Base-by-base conservation (phyloP, 2,113 vertebrate genomes). In the Athene noctua region DNA sequence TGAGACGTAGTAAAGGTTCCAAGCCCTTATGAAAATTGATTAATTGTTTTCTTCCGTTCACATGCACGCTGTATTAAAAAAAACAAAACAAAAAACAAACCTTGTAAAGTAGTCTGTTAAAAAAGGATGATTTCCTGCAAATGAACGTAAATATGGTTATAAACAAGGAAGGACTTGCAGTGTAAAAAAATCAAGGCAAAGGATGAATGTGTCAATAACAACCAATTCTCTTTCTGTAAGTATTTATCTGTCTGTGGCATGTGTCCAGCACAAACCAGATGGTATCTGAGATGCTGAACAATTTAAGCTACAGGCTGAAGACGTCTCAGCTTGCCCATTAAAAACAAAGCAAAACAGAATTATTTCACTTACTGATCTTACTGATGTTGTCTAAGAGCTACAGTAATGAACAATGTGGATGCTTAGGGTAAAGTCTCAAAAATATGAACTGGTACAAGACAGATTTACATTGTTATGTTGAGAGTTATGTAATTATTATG, bases 231-330 rank as follows among this genome's bases (percentile, higher is more conserved):
- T 46, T 79, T 85, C 70, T 93, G 49, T 7, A 82, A 49, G 61
- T 62, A n/a, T 88, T 93, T 67, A 12, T 90, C 36, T 90, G 46
- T 29, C 32, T 44, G 2, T 67, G 95, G 72, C 75, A 14, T 0
- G 11, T 59, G 61, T 79, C 91, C 94, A 95, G 94, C 86, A 72
- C 65, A 36, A 87, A 91, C 8, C 95, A 97, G 95, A 92, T 95
- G 91, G 89, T 44, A 15, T 59, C 65, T 81, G 89, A 90, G 95
- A 88, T 72, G 73, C 92, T 62, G 49, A 87, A 57, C 87, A 68
- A 22, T 88, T 91, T 30, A 54, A 90, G 54, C 44, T 79, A n/a
- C 11, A 44, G 77, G 47, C 47, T 80, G 65, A 81, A 93, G 85
- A 75, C 55, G 18, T 71, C 92, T 93, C 90, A 78, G 57, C 18